Percentiles rank a stretch among this genome's conserved stretches.
Conservation (phyloP, 2,113 vertebrate genomes). For the Rhinolophus sinicus region DNA sequence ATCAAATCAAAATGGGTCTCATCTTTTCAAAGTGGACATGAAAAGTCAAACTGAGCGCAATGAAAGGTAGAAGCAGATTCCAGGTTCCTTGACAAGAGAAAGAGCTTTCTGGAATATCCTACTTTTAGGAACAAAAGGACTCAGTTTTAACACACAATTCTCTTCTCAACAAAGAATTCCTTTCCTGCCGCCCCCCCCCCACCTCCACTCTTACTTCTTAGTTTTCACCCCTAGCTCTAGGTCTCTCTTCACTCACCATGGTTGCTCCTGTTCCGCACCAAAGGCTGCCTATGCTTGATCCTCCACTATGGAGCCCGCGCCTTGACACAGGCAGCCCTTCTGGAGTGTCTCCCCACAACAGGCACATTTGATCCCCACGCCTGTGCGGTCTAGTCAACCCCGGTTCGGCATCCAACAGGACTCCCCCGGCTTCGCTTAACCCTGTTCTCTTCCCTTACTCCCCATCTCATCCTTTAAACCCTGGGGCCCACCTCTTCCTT, state of each 20-base stretch:
- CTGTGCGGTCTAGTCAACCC: neutral
- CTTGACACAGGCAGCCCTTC: conserved; percentile 34
- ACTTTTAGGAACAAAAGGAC: conserved; percentile 76
- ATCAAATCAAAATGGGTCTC: conserved; percentile 57
- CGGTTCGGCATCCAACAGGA: neutral
- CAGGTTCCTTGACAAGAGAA: conserved; percentile 43
- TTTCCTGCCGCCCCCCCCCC: neutral
- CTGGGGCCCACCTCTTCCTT: conserved; percentile 31
- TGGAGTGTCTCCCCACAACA: neutral
- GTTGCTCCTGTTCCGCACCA: conserved; percentile 69
- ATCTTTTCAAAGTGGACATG: conserved; percentile 62
- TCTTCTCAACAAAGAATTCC: conserved; percentile 69
- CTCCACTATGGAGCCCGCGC: neutral
- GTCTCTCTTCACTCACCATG: conserved; percentile 72
- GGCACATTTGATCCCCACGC: neutral
- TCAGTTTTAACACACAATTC: conserved; percentile 58
- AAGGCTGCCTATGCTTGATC: conserved; percentile 49
- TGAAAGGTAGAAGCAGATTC: conserved; percentile 25
- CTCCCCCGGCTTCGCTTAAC: neutral
- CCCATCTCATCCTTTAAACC: conserved; percentile 10
- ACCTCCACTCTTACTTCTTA: conserved; percentile 40
- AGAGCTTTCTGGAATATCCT: conserved; percentile 64
- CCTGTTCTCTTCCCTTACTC: neutral
- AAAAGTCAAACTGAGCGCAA: conserved; percentile 60
- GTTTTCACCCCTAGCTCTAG: conserved; percentile 23